phyloP scores from a whole-genome alignment of 2,797 vertebrate species.

The Lepus townsendii region DNA sequence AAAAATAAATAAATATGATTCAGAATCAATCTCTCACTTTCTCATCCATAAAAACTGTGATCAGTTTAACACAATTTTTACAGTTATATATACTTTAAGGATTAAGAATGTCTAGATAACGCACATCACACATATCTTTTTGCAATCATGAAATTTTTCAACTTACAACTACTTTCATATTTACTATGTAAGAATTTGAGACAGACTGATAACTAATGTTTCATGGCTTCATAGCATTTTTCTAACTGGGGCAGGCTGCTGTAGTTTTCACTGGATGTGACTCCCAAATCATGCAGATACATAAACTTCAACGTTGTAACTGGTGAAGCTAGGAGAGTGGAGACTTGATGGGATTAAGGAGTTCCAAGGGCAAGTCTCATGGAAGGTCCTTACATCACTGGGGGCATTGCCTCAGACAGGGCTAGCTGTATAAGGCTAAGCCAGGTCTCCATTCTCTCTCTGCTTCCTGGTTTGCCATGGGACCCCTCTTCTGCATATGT shows the following conservation, averaged over 20 bases:
- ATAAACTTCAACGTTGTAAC: no score
- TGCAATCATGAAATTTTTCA: background rate
- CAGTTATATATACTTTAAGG: constrained; percentile 3
- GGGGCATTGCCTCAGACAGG: no score
- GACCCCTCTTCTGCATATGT: no score
- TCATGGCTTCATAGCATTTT: background rate
- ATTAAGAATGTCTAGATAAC: background rate
- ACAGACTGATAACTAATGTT: background rate
- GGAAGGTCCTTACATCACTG: no score
- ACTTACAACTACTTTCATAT: background rate
- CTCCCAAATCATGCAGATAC: no score
- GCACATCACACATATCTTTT: background rate
- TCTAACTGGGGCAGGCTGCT: background rate
- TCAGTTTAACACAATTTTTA: background rate
- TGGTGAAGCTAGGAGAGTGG: no score
- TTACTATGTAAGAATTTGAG: background rate
- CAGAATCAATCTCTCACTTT: background rate
- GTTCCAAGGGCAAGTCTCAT: no score
- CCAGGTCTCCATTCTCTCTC: no score
- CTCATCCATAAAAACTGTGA: background rate
- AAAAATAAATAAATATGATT: background rate
- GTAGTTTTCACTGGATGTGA: no score
- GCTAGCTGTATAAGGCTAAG: no score
- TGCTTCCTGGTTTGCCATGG: no score
- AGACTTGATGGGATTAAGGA: no score